A percentile compares a stretch with the other conserved stretches of the same genome.
phyloP scores from a whole-genome alignment of 2,888 invertebrate species.

The Ormyrus rosae region DNA sequence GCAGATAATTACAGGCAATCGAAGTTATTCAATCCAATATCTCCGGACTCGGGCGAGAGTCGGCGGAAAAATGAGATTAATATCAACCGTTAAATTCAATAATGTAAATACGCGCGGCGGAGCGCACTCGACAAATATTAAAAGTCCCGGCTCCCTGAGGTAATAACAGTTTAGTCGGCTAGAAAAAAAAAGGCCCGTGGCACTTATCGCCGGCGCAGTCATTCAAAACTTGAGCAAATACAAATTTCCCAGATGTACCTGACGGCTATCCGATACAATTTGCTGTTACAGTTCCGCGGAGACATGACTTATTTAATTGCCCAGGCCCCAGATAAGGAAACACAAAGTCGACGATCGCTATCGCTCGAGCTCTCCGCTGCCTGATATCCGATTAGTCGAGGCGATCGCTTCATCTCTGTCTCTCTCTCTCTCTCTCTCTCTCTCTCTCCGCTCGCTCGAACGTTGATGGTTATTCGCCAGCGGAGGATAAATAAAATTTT shows the following conservation, averaged over 20 bases:
- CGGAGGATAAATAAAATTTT: slow-evolving; percentile 52
- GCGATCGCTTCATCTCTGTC: too few relatives aligned
- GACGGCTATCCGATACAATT: slow-evolving; percentile 49
- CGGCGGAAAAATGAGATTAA: slow-evolving; percentile 25
- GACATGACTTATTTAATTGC: slow-evolving; percentile 57
- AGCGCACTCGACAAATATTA: neutral
- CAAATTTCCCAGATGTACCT: slow-evolving; percentile 46
- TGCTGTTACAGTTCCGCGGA: slow-evolving; percentile 43
- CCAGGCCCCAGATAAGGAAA: slow-evolving; percentile 49
- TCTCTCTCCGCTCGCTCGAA: neutral
- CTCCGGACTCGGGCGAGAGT: neutral
- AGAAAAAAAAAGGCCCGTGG: neutral
- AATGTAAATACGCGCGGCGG: slow-evolving; percentile 3
- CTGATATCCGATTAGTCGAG: too few relatives aligned
- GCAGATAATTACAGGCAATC: slow-evolving; percentile 30
- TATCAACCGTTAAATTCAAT: slow-evolving; percentile 39
- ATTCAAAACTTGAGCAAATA: slow-evolving; percentile 27
- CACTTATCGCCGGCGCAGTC: slow-evolving; percentile 9
- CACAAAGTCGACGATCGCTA: slow-evolving; percentile 54
- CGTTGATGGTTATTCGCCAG: neutral
- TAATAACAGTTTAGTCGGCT: slow-evolving; percentile 9
- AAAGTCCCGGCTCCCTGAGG: too few relatives aligned
- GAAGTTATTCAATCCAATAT: slow-evolving; percentile 36
- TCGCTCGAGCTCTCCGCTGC: slow-evolving; percentile 15
- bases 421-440: slow-evolving; percentile 22